Conservation (phyloP, 1,140 invertebrate species). For the Psix sp. region DNA sequence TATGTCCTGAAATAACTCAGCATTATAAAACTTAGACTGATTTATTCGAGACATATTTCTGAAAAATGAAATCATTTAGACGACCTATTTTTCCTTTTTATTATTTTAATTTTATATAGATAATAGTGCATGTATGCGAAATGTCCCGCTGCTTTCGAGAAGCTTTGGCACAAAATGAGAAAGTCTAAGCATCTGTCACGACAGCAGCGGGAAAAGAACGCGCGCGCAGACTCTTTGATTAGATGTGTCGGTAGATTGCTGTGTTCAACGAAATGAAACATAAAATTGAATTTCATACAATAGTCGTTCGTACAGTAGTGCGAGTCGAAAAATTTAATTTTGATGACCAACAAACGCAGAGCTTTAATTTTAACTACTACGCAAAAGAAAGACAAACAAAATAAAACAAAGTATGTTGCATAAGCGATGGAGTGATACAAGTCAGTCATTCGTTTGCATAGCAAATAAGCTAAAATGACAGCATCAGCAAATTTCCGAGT, state of each 20-base stretch:
- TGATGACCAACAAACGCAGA: not conserved
- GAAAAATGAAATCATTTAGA: constrained; percentile 35
- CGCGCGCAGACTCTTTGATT: constrained; percentile 38
- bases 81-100: constrained; percentile 12
- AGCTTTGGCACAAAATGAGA: constrained; percentile 47
- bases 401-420: not conserved
- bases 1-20: constrained; percentile 11
- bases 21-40: constrained; percentile 23
- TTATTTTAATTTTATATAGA: constrained; percentile 46
- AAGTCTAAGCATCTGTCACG: constrained; percentile 54
- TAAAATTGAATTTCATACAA: constrained; percentile 29
- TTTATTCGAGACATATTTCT: constrained; percentile 38
- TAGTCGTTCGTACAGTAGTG: not conserved
- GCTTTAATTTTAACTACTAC: constrained; percentile 7
- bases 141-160: constrained; percentile 40
- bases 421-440: not conserved
- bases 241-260: constrained; percentile 22
- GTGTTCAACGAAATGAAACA: constrained; percentile 39
- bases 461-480: constrained; percentile 7
- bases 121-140: constrained; percentile 48
- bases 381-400: constrained; percentile 1
- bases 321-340: constrained; percentile 31
- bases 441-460: constrained; percentile 25
- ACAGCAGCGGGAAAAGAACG: constrained; percentile 46
- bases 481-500: constrained; percentile 19